Conservation (phyloP, 2,797 vertebrate species). For the Sebastes diploproa region DNA sequence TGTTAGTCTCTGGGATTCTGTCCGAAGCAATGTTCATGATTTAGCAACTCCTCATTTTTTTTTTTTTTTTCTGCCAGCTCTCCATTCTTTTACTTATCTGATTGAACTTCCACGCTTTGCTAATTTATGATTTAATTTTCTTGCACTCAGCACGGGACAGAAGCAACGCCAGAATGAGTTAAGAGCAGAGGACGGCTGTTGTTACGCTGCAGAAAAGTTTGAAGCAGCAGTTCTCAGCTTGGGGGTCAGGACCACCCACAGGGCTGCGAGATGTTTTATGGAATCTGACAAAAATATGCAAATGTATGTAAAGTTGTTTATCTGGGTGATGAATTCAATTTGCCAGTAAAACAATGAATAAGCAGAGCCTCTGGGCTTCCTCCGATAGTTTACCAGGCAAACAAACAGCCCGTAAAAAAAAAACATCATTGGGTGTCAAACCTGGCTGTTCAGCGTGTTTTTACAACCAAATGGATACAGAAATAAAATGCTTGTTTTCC, state of each 20-base stretch:
- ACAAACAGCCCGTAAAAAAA: not conserved
- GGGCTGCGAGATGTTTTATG: conserved; percentile 41
- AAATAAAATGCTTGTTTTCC: not conserved
- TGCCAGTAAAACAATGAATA: conserved; percentile 35
- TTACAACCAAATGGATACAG: not conserved
- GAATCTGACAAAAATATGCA: conserved; percentile 58
- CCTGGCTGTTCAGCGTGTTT: not conserved
- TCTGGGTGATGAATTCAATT: conserved; percentile 51
- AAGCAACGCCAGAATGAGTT: conserved; percentile 19
- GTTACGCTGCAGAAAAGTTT: conserved; percentile 24
- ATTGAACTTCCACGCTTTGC: conserved; percentile 2
- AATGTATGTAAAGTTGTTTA: conserved; percentile 48
- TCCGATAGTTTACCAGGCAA: conserved; percentile 25
- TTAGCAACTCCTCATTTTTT: conserved; percentile 25
- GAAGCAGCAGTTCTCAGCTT: conserved; percentile 34
- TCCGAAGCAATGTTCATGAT: not conserved
- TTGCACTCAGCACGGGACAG: conserved; percentile 16
- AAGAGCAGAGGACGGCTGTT: not conserved
- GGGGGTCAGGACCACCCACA: conserved; percentile 48
- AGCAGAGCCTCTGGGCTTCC: conserved; percentile 1
- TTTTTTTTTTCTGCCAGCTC: not conserved
- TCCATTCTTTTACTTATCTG: conserved; percentile 21
- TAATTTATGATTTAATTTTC: conserved; percentile 38
- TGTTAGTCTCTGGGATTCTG: conserved; percentile 26
- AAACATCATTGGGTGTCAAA: conserved; percentile 7